Evolutionary conservation across 2,797 vertebrate genomes (phyloP).

Genomic region (Sebastolobus alascanus): DNA sequence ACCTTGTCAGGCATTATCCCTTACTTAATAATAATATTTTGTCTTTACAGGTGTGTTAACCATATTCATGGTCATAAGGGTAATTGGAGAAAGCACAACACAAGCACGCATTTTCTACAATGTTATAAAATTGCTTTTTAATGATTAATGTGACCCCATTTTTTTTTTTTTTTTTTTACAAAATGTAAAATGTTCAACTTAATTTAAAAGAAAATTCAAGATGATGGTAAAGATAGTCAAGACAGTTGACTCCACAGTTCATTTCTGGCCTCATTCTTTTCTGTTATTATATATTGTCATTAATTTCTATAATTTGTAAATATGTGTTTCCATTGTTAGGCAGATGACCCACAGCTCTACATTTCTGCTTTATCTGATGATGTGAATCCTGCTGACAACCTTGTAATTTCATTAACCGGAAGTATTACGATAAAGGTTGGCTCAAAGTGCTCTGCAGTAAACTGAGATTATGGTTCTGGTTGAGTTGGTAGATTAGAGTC

Average conservation of each 20-base stretch:
- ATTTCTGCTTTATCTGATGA: background rate
- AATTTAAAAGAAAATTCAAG: background rate
- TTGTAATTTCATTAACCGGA: background rate
- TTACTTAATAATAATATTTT: background rate
- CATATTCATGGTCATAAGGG: background rate
- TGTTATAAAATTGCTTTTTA: background rate
- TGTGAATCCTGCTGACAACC: background rate
- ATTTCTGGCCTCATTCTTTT: background rate
- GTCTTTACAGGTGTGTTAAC: background rate
- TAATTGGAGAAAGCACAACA: background rate
- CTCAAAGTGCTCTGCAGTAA: conserved; percentile 8
- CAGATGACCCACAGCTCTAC: background rate
- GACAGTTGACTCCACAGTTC: background rate
- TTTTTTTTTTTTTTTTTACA: background rate
- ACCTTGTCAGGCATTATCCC: background rate
- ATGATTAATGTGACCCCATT: background rate
- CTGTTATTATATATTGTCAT: background rate
- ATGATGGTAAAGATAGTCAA: background rate
- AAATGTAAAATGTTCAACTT: background rate
- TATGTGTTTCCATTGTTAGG: background rate
- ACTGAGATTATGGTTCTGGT: conserved; percentile 29
- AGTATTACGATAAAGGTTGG: background rate
- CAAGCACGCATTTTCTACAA: background rate
- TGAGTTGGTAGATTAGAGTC: conserved; percentile 30
- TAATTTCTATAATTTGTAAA: background rate